These are phyloP conservation scores for Galbula dea DNA, from an alignment of 2,113 vertebrate genomes.

Conservation along the genomic window DNA sequence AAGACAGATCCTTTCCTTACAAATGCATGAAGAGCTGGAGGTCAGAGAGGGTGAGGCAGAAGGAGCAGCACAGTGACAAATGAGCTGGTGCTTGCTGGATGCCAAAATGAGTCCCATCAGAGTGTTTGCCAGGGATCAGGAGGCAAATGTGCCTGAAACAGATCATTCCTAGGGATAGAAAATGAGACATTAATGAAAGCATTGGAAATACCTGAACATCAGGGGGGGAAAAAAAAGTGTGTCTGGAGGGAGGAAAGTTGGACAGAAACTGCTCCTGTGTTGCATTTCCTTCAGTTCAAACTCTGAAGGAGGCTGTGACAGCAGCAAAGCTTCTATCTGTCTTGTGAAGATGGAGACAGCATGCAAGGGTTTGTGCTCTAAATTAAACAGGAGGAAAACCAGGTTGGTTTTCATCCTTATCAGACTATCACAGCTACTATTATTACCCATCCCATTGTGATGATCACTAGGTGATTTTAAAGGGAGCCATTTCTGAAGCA, in stretches of 20 bases:
- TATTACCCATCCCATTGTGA: background rate
- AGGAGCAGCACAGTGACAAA: background rate
- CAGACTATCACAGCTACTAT: background rate
- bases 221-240: background rate
- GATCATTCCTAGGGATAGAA: background rate
- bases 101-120: background rate
- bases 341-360: accelerated
- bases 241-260: background rate
- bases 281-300: background rate
- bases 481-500: background rate
- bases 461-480: background rate
- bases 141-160: background rate
- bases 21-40: background rate
- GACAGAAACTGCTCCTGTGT: background rate
- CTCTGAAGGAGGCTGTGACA: background rate
- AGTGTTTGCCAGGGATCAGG: background rate
- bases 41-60: background rate
- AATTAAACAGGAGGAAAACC: background rate
- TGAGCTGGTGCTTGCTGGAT: background rate
- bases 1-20: background rate
- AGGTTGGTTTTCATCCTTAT: background rate
- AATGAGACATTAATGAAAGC: background rate
- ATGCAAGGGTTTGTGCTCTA: background rate
- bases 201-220: background rate
- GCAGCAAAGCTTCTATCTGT: accelerated